Base-by-base conservation (phyloP, 2,888 invertebrate species). In the Seira ritae region DNA sequence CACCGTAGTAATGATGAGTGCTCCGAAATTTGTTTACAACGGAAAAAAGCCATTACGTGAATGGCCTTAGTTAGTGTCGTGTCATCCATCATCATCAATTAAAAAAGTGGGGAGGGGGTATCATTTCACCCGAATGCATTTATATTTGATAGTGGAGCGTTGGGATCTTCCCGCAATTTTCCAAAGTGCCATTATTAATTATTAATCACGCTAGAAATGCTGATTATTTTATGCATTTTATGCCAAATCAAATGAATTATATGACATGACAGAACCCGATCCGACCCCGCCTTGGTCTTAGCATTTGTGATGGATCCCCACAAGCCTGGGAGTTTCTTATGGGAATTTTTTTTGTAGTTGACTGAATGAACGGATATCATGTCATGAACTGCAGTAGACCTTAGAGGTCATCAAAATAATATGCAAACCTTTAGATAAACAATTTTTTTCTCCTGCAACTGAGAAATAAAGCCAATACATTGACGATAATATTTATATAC, bases 371-470 rank as follows among this genome's bases (percentile, higher is more conserved):
- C 12, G 23, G 22, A n/a, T 3, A 72, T 82, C 82, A 77, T 77
- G 82, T 82, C 81, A 72, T 82, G 77, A 82, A 82, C 82, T 77
- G 77, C 82, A 77, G 77, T 72, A 60, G 72, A 82, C 67, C 76
- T 82, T 82, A 67, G 82, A 82, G 82, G 82, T 82, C 82, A 77
- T 55, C 82, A 71, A 76, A 55, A n/a, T 72, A 3, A 50, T 55
- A 23, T 60, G 73, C 77, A n/a, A 82, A 77, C 82, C 82, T 82
- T 82, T 77, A 69, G 82, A 69, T 65, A 66, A 77, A 73, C 73
- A 46, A 46, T 77, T 69, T 74, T 72, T 67, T 82, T 22, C 55
- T 60, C 12, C 60, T 60, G 4, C 60, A 46, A 31, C 70, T 31
- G 75, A 66, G 77, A 77, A 82, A 82, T n/a, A n/a, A 42, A 42